These are phyloP conservation scores for Mormoops blainvillei DNA, from an alignment of 2,113 vertebrate genomes.

Conservation along the genomic window DNA sequence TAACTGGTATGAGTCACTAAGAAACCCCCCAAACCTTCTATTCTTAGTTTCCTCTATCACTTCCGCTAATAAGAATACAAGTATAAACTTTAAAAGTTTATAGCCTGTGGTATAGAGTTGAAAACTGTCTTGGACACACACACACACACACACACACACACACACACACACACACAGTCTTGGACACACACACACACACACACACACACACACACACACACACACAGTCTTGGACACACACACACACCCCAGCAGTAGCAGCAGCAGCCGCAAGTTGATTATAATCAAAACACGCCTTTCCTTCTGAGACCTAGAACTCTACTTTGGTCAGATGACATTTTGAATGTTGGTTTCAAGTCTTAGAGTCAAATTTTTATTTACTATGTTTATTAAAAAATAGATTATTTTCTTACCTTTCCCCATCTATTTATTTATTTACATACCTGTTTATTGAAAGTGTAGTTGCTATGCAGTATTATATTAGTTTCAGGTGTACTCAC, in stretches of 20 bases:
- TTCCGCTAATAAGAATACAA: neutral
- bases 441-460: neutral
- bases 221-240: too few relatives aligned
- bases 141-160: neutral
- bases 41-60: neutral
- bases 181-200: neutral
- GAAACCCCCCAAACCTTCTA: neutral
- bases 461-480: neutral
- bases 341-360: neutral
- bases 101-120: neutral
- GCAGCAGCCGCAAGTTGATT: neutral
- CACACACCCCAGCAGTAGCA: neutral
- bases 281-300: neutral
- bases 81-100: neutral
- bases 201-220: too few relatives aligned
- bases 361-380: neutral
- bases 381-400: neutral
- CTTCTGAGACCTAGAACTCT: neutral
- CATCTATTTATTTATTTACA: neutral
- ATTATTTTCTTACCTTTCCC: neutral
- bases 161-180: too few relatives aligned
- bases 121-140: neutral
- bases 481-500: neutral
- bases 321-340: neutral
- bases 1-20: neutral